Base-by-base conservation (phyloP, 1,140 invertebrate species). In the Neodiprion virginianus region DNA sequence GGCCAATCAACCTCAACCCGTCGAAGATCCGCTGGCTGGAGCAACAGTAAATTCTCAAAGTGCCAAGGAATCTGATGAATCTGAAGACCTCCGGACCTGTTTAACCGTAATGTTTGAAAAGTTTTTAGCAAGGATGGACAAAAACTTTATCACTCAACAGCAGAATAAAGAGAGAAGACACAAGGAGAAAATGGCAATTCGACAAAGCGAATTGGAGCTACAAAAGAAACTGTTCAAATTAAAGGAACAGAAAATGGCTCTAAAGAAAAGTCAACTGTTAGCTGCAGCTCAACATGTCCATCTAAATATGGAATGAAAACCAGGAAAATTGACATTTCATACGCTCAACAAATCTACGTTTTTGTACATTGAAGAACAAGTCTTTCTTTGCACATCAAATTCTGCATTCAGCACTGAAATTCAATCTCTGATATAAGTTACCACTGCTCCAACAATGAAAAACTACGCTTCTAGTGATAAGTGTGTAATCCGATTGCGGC, bases 101-200 rank as follows among this genome's bases (percentile, higher is more conserved):
- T 14, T 79, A 10, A 73, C 47, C 4, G 40, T 12, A 8, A 7
- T 78, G 0, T 79, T 85, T 21, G 79, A 84, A 4, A 78, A 73
- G 28, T 78, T 85, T 67, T 1, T 83, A 0, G 71, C 73, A 1
- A 76, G 80, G 69, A 77, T 84, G 14, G 69, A 67, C 7, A 81
- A 79, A 49, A 75, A 80, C 61, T 83, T 84, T n/a, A 70, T 74
- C 0, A 7, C 72, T 1, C 74, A 76, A 0, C 82, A 85, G 23
- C 73, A 74, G 40, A 85, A 83, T 53, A 80, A 76, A n/a, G 83
- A 85, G 40, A 83, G 78, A 61, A 79, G 86, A 11, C 86, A 87
- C 53, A 78, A 75, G 12, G 85, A 87, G 48, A 78, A 81, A 71
- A 86, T 87, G 80, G 74, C 76, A 1, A 69, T 85, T 23, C 72